Conservation (phyloP, 2,888 invertebrate species). For the Mimas tiliae region DNA sequence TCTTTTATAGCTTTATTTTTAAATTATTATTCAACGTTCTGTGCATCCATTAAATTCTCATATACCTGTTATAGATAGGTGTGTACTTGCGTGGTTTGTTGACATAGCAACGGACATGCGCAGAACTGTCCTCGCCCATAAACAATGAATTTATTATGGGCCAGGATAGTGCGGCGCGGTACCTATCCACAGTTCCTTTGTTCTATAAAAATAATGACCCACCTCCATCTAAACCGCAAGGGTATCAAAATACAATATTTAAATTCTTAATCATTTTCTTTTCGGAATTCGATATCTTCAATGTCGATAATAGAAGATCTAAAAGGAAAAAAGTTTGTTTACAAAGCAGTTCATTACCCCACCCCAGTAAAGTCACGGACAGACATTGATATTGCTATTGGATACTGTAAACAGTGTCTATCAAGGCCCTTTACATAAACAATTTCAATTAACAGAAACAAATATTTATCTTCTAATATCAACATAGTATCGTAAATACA, state of each 20-base stretch:
- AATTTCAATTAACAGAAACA: slow-evolving; percentile 39
- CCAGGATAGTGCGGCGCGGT: slow-evolving; percentile 35
- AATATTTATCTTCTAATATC: slow-evolving; percentile 42
- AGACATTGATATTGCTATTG: slow-evolving; percentile 32
- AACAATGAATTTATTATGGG: slow-evolving; percentile 71
- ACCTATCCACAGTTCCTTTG: slow-evolving; percentile 3
- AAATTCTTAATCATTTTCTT: slow-evolving; percentile 15
- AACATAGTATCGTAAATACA: slow-evolving; percentile 44
- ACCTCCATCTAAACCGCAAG: slow-evolving; percentile 3
- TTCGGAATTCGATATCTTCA: slow-evolving; percentile 36
- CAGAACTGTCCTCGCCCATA: slow-evolving; percentile 67
- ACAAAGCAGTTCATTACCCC: slow-evolving; percentile 32
- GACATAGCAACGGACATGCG: slow-evolving; percentile 79
- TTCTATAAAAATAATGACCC: slow-evolving; percentile 13
- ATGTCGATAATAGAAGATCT: slow-evolving; percentile 34
- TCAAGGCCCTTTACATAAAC: slow-evolving; percentile 35
- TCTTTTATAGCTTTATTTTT: slow-evolving; percentile 34
- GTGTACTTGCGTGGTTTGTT: slow-evolving; percentile 60
- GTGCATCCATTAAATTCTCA: slow-evolving; percentile 51
- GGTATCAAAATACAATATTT: slow-evolving; percentile 13
- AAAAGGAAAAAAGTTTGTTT: slow-evolving; percentile 33
- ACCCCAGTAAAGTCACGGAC: slow-evolving; percentile 25
- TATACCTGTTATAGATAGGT: slow-evolving; percentile 32
- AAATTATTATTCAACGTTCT: slow-evolving; percentile 45
- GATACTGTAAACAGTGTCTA: slow-evolving; percentile 33